These are phyloP conservation scores for Pangasius macronema DNA, from an alignment of 2,797 vertebrate genomes.

Conservation along the genomic window DNA sequence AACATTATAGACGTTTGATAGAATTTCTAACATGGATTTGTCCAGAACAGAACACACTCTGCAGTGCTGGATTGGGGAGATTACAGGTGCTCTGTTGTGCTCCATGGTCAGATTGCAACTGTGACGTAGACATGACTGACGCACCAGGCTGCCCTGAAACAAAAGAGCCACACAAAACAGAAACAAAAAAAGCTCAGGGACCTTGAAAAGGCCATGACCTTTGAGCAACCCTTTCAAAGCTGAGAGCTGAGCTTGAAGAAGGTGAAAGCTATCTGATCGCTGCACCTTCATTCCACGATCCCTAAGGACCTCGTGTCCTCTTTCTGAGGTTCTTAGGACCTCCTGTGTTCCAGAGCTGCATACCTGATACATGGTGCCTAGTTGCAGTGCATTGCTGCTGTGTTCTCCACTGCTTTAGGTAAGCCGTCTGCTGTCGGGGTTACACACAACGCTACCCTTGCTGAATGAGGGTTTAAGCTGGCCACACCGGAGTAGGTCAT, in stretches of 20 bases:
- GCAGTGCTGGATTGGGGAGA: slow-evolving; percentile 20
- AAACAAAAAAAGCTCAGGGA: slow-evolving; percentile 50
- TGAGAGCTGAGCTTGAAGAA: slow-evolving; percentile 70
- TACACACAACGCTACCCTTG: slow-evolving; percentile 31
- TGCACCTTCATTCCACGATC: slow-evolving; percentile 63
- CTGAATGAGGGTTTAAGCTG: neutral
- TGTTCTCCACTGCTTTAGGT: slow-evolving; percentile 57
- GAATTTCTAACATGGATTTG: neutral
- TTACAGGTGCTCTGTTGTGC: slow-evolving; percentile 2
- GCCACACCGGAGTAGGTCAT: neutral
- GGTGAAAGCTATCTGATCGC: slow-evolving; percentile 69
- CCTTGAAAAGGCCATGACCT: slow-evolving; percentile 60
- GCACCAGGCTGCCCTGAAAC: slow-evolving; percentile 36
- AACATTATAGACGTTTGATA: neutral
- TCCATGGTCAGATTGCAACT: slow-evolving; percentile 20
- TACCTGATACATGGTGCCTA: slow-evolving; percentile 70
- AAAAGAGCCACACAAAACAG: slow-evolving; percentile 57
- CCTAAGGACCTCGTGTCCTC: slow-evolving; percentile 70
- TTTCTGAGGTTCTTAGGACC: slow-evolving; percentile 68
- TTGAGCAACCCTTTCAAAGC: slow-evolving; percentile 68
- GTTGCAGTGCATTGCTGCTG: slow-evolving; percentile 57
- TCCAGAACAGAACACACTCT: neutral
- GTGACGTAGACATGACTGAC: slow-evolving; percentile 47
- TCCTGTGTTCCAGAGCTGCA: slow-evolving; percentile 56
- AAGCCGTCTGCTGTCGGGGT: slow-evolving; percentile 55